A percentile compares a stretch with the other conserved stretches of the same genome.
Evolutionary conservation across 2,797 vertebrate genomes (phyloP).

Genomic region (Sparidentex hasta): DNA sequence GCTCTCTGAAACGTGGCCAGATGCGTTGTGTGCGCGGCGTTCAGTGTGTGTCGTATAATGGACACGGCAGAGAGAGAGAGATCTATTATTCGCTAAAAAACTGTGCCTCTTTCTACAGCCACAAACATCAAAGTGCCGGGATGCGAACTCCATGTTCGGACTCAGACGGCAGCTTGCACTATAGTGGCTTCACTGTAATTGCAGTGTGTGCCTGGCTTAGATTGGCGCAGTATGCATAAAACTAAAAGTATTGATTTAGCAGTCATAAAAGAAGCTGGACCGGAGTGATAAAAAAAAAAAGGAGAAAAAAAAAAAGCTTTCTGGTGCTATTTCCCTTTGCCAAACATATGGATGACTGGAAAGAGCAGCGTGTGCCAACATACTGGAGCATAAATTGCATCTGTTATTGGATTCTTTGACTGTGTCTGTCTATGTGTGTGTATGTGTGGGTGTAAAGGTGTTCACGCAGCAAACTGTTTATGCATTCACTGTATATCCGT

Average conservation of each 20-base stretch:
- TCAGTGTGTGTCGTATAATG: conserved; percentile 50
- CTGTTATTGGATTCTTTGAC: conserved; percentile 49
- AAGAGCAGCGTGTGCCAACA: conserved; percentile 41
- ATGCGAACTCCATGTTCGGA: conserved; percentile 32
- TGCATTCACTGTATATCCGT: conserved; percentile 4
- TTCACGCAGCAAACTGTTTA: conserved; percentile 9
- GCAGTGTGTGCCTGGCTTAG: conserved; percentile 29
- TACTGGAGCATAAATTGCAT: conserved; percentile 49
- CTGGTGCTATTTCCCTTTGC: conserved; percentile 44
- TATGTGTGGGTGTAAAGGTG: conserved; percentile 10
- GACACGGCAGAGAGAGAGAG: conserved; percentile 53
- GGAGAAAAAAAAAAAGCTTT: conserved; percentile 45
- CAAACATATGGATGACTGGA: conserved; percentile 63
- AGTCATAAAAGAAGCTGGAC: conserved; percentile 55
- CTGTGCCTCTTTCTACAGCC: conserved; percentile 53
- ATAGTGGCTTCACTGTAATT: conserved; percentile 28
- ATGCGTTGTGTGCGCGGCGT: conserved; percentile 32
- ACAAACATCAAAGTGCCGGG: conserved; percentile 49
- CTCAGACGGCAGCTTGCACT: conserved; percentile 21
- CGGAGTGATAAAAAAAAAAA: conserved; percentile 47
- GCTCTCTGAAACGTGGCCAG: conserved; percentile 61
- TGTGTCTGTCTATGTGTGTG: conserved; percentile 32
- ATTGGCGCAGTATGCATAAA: conserved; percentile 50
- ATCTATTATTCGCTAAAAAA: conserved; percentile 64
- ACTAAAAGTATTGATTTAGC: conserved; percentile 66